phyloP scores from a whole-genome alignment of 2,113 vertebrate genomes.

The Centropristis striata region DNA sequence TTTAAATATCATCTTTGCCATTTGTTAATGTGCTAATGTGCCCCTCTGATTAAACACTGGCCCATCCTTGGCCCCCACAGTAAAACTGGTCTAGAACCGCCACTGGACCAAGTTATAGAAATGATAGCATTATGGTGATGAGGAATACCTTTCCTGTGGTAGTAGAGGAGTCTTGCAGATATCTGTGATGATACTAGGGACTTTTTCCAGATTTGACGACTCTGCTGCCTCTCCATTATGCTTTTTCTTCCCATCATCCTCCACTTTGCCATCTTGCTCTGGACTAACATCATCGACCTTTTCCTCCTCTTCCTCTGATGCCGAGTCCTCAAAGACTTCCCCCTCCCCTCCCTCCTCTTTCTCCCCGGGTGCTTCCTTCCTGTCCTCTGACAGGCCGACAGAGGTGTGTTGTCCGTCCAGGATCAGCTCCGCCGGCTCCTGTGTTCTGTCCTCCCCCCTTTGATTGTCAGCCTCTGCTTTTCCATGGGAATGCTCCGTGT shows the following conservation, averaged over 20 bases:
- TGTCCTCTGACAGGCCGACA: constrained; percentile 21
- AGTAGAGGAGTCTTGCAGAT: constrained; percentile 15
- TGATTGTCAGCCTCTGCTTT: constrained; percentile 44
- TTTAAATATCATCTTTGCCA: no score
- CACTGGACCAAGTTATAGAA: not conserved
- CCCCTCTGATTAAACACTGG: no score
- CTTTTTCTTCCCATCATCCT: constrained; percentile 50
- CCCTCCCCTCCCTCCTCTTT: constrained; percentile 28
- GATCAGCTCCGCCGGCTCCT: constrained; percentile 59
- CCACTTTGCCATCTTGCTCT: constrained; percentile 32
- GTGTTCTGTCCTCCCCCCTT: constrained; percentile 26
- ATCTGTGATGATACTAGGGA: not conserved
- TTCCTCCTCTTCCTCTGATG: constrained; percentile 45
- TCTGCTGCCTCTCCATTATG: constrained; percentile 24
- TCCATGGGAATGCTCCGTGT: constrained; percentile 81
- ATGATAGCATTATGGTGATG: not conserved
- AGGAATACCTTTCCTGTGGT: constrained; percentile 70
- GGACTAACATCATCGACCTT: constrained; percentile 2
- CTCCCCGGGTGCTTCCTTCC: constrained; percentile 11
- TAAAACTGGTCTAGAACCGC: no score
- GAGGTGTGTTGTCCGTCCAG: constrained; percentile 29
- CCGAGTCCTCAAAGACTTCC: constrained; percentile 37
- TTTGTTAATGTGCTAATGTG: no score
- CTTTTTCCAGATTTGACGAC: constrained; percentile 22
- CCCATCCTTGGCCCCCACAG: no score